Evolutionary conservation across 2,888 invertebrate species (phyloP).

Genomic region (Cephalotes varians): DNA sequence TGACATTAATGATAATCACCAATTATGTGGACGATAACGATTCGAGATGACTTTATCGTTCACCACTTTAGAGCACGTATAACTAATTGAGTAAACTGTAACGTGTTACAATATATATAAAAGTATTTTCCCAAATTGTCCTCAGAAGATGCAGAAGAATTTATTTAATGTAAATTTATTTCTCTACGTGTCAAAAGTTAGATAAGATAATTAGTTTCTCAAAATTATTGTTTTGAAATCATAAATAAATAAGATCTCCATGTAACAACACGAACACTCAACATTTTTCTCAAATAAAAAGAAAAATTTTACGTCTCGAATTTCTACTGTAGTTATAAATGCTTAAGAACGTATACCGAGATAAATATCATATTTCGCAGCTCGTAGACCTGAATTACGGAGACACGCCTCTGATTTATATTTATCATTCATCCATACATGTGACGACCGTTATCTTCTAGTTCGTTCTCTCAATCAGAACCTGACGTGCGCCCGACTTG

Average conservation of each 20-base stretch:
- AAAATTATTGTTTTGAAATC: not conserved
- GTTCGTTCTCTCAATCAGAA: slow-evolving; percentile 74
- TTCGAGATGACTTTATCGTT: slow-evolving; percentile 14
- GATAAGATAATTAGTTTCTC: not conserved
- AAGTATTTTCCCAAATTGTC: not conserved
- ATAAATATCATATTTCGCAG: slow-evolving; percentile 2
- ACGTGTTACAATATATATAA: not conserved
- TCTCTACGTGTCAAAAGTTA: not conserved
- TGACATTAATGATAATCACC: slow-evolving; percentile 55
- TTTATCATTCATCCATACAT: slow-evolving; percentile 31
- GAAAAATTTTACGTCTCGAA: not conserved
- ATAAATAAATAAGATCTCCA: not conserved
- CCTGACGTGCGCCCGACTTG: slow-evolving; percentile 73
- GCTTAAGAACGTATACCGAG: not conserved
- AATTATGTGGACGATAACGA: slow-evolving; percentile 40
- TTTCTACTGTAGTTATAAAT: not conserved
- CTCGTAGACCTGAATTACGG: not conserved
- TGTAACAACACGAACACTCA: too few species aligned
- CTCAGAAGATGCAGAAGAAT: not conserved
- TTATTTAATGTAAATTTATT: not conserved
- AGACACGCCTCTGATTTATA: slow-evolving; percentile 19
- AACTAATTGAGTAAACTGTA: not conserved
- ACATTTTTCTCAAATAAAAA: not conserved
- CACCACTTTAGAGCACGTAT: not conserved
- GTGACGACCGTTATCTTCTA: slow-evolving; percentile 66